Conservation (phyloP, 1,140 invertebrate species). For the Linepithema humile region DNA sequence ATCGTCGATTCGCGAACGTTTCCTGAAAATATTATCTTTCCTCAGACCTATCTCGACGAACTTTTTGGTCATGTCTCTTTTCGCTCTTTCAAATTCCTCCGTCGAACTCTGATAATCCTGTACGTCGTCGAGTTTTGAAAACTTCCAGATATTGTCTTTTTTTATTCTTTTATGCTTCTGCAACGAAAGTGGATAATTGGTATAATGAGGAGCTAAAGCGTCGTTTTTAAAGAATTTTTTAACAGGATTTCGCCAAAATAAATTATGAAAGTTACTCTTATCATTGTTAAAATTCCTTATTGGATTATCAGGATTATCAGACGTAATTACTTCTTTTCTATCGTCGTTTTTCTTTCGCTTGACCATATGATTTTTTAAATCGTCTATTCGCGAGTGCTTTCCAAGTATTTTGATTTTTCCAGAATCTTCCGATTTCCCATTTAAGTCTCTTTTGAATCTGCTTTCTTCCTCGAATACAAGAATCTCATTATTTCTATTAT, state of each 20-base stretch:
- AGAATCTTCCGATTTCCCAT: neutral
- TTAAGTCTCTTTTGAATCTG: conserved; percentile 23
- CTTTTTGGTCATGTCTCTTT: neutral
- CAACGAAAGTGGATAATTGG: neutral
- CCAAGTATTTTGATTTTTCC: neutral
- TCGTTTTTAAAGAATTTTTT: neutral
- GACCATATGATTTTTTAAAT: neutral
- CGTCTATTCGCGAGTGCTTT: neutral
- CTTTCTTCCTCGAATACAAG: neutral
- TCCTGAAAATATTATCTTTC: neutral
- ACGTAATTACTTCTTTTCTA: neutral
- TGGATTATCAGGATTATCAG: neutral
- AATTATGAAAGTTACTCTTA: neutral
- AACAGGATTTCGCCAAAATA: neutral
- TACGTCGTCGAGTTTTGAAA: neutral
- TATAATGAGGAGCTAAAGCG: neutral
- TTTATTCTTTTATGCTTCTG: neutral
- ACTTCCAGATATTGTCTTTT: neutral
- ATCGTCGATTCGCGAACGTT: conserved; percentile 31
- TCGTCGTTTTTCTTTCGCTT: neutral
- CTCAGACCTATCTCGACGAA: neutral
- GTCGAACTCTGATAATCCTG: neutral
- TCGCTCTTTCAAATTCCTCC: neutral
- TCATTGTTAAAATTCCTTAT: neutral
- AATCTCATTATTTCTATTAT: neutral